Base-by-base conservation (phyloP, 2,888 invertebrate species). In the Stictocephala bisonia region DNA sequence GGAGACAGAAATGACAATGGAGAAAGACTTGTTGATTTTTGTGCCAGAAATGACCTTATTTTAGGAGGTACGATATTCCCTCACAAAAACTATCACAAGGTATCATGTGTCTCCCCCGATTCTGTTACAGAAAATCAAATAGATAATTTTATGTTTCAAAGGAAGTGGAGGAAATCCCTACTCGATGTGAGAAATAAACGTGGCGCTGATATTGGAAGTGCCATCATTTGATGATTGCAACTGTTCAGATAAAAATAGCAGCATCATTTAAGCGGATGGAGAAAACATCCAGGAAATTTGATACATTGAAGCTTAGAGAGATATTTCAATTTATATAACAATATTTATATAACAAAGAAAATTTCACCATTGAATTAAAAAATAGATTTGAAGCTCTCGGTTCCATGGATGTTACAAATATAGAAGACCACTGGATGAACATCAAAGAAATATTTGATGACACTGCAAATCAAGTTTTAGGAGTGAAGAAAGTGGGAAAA, bases 61-160 rank as follows among this genome's bases (percentile, higher is more conserved):
- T n/a, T 71, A 26, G 71, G 71, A 20, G 71, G 74, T 18, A 71
- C 67, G 40, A 20, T 74, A 20, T 74, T 74, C 48, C 71, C 67
- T 7, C 71, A 66, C 31, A 71, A 67, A 44, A 66, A 53, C 31
- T 53, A 53, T 44, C 75, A 76, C 69, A 76, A 76, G 71, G 50
- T 64, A n/a, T 68, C 74, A 13, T 76, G 76, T 75, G 67, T 58
- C 6, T 76, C 75, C n/a, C 75, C 75, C 26, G 74, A 76, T 66
- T 41, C 27, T 1, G 40, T 29, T 9, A 74, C 74, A 11, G 73
- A 70, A 71, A 73, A 74, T 15, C 74, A 75, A 67, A 74, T 75
- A 29, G 74, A 75, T 31, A 72, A 76, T 60, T 50, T 76, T 44
- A 68, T 71, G 11, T 27, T 76, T 20, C n/a, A n/a, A n/a, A n/a